phyloP scores from a whole-genome alignment of 2,113 vertebrate genomes.

The Sminthopsis crassicaudata region DNA sequence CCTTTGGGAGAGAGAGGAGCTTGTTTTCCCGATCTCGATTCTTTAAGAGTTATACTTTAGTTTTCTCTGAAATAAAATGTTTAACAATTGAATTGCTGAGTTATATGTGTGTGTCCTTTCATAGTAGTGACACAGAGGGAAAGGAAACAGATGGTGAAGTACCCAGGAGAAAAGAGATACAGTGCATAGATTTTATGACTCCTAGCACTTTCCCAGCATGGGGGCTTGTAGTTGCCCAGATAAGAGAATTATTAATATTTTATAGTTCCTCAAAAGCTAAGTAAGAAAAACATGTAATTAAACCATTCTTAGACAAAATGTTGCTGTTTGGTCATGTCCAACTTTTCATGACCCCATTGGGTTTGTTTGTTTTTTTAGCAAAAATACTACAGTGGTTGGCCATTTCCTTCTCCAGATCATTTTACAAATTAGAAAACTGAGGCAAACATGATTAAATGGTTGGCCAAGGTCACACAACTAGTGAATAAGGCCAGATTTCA shows the following conservation, averaged over 20 bases:
- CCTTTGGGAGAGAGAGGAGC: background rate
- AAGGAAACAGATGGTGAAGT: background rate
- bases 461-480: background rate
- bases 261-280: background rate
- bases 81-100: background rate
- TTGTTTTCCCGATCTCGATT: background rate
- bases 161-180: background rate
- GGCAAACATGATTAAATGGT: background rate
- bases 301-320: background rate
- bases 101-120: background rate
- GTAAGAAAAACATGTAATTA: background rate
- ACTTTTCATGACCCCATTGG: background rate
- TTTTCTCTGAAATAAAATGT: background rate
- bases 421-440: background rate
- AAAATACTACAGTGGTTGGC: background rate
- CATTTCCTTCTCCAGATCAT: background rate
- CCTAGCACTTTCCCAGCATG: background rate
- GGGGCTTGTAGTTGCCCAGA: background rate
- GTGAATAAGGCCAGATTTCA: background rate
- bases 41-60: background rate
- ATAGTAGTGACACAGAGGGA: background rate
- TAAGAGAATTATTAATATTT: background rate
- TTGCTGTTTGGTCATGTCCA: background rate
- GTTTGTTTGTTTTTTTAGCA: background rate
- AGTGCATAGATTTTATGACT: background rate